Percentiles rank a stretch among this genome's conserved stretches.
phyloP scores from a whole-genome alignment of 2,888 invertebrate genomes.

The Chirona hameri region DNA sequence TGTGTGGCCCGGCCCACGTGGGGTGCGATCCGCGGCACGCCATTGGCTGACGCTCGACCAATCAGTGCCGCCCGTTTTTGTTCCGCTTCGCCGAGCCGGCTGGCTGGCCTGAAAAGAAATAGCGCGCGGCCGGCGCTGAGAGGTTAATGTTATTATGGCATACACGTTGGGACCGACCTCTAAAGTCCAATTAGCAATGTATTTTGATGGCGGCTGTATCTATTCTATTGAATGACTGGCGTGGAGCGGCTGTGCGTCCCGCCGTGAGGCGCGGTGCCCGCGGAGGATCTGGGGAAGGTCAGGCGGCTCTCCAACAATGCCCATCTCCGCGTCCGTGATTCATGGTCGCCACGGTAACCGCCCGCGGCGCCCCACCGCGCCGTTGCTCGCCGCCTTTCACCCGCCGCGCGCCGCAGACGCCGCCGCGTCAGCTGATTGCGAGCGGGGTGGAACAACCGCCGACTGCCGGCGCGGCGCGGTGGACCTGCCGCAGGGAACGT shows the following conservation, averaged over 20 bases:
- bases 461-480: background rate
- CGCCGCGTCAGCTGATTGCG: background rate
- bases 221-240: slow-evolving; percentile 9
- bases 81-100: slow-evolving; percentile 26
- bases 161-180: slow-evolving; percentile 9
- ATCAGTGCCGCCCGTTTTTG: background rate
- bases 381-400: background rate
- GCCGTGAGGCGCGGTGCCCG: background rate
- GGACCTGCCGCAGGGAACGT: background rate
- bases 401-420: background rate
- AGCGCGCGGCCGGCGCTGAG: slow-evolving; percentile 22
- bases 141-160: slow-evolving; percentile 27
- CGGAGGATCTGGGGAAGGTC: background rate
- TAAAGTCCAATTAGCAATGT: slow-evolving; percentile 30
- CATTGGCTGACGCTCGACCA: background rate
- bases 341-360: background rate
- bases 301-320: background rate
- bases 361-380: background rate
- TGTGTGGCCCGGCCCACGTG: slow-evolving; percentile 26
- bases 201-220: slow-evolving; percentile 29
- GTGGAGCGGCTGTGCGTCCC: background rate
- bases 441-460: background rate
- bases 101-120: slow-evolving; percentile 29
- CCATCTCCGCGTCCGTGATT: background rate
- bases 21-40: background rate